Evolutionary conservation across 2,797 vertebrate genomes (phyloP).

Genomic region (Scyliorhinus canicula): DNA sequence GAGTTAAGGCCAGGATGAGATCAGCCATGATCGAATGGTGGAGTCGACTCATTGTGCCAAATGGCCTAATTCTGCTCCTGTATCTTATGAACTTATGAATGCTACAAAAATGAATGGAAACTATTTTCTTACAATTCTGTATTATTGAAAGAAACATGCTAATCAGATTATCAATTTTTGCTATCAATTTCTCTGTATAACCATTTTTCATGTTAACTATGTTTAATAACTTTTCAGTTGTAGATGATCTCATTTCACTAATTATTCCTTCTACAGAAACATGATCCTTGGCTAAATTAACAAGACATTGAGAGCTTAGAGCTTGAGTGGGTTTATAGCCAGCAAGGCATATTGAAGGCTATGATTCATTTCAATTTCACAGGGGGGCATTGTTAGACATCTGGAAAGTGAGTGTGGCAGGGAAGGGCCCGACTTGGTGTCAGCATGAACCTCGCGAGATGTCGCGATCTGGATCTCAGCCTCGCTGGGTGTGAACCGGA

Average conservation of each 20-base stretch:
- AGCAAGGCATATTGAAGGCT: not conserved
- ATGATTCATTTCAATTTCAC: not conserved
- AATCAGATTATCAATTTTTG: not conserved
- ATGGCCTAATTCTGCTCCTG: too few species aligned
- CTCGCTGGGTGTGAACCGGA: too few species aligned
- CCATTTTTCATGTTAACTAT: not conserved
- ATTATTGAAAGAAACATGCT: not conserved
- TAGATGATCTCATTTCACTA: not conserved
- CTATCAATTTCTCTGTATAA: not conserved
- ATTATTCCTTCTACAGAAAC: not conserved
- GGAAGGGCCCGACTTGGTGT: too few species aligned
- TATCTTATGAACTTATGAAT: too few species aligned
- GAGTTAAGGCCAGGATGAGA: too few species aligned
- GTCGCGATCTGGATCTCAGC: too few species aligned
- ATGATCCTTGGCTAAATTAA: not conserved
- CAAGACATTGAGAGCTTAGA: not conserved
- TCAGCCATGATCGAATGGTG: too few species aligned
- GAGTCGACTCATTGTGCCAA: too few species aligned
- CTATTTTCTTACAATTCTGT: not conserved
- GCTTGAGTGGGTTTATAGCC: not conserved
- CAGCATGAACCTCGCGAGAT: too few species aligned
- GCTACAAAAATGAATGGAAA: not conserved
- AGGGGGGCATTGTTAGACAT: not conserved
- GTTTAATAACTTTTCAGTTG: not conserved
- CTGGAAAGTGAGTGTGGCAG: not conserved